phyloP scores from a whole-genome alignment of 2,888 invertebrate species.

The Cantharis nigra region DNA sequence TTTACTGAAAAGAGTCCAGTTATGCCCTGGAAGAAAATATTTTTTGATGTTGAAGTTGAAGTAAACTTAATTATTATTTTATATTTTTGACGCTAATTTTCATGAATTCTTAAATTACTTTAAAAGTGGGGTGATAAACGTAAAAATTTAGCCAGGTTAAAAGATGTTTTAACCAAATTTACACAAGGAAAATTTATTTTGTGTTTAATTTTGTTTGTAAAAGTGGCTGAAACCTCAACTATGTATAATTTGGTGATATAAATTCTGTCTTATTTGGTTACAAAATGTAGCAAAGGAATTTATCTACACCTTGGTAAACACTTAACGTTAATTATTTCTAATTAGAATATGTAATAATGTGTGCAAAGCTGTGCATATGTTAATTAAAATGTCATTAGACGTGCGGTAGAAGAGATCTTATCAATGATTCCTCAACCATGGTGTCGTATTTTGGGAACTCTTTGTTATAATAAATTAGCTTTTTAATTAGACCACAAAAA shows the following conservation, averaged over 20 bases:
- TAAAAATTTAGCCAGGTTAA: neutral
- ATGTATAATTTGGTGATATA: neutral
- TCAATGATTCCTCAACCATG: neutral
- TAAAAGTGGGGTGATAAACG: neutral
- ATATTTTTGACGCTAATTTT: neutral
- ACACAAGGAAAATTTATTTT: neutral
- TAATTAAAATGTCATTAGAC: slow-evolving; percentile 43
- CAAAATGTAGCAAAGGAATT: neutral
- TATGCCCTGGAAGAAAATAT: neutral
- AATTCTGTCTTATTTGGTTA: neutral
- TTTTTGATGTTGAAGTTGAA: neutral
- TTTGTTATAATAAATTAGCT: neutral
- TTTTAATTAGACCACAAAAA: neutral
- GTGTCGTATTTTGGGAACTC: neutral
- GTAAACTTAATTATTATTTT: neutral
- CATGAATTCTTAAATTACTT: neutral
- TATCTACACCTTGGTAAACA: slow-evolving; percentile 5
- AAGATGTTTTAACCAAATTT: neutral
- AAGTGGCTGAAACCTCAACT: neutral
- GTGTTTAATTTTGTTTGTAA: neutral
- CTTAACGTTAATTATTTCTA: slow-evolving; percentile 37
- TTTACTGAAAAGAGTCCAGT: too few species aligned
- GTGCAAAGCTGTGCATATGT: slow-evolving; percentile 41
- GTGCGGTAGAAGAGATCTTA: slow-evolving; percentile 30
- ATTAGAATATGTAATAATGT: slow-evolving; percentile 46